A percentile compares a stretch with the other conserved stretches of the same genome.
phyloP scores from a whole-genome alignment of 2,797 vertebrate species.

The Acrossocheilus wenchowensis region DNA sequence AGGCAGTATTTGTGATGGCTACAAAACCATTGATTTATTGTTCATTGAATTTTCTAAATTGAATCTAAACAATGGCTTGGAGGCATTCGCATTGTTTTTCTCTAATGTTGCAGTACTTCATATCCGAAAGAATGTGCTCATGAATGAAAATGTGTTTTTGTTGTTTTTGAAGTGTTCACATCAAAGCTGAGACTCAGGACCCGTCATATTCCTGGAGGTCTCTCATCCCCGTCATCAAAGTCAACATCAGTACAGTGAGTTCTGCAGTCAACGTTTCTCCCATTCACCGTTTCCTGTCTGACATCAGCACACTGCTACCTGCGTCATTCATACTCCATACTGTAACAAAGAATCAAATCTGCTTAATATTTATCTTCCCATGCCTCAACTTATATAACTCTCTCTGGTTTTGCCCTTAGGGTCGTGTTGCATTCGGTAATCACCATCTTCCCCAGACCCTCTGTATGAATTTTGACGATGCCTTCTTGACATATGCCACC shows the following conservation, averaged over 20 bases:
- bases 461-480: constrained; percentile 96
- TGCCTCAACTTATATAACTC: not conserved
- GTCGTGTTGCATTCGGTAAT: constrained; percentile 96
- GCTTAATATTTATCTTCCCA: not conserved
- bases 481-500: constrained; percentile 94
- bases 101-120: not conserved
- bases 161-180: constrained; percentile 82
- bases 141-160: constrained; percentile 31
- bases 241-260: constrained; percentile 98
- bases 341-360: not conserved
- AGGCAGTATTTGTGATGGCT: not conserved
- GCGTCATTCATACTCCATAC: not conserved
- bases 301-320: not conserved
- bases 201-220: constrained; percentile 95
- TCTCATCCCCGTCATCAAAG: constrained; percentile 97
- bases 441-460: constrained; percentile 95
- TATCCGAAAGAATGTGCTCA: not conserved
- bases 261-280: not conserved
- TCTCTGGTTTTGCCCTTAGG: constrained; percentile 73
- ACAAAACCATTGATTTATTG: not conserved
- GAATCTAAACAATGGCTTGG: not conserved
- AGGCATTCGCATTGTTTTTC: not conserved
- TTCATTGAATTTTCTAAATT: not conserved
- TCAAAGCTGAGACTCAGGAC: constrained; percentile 90
- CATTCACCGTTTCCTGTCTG: not conserved